A percentile compares a stretch with the other conserved stretches of the same genome.
Conservation (phyloP, 2,113 vertebrate genomes). For the Eublepharis macularius region DNA sequence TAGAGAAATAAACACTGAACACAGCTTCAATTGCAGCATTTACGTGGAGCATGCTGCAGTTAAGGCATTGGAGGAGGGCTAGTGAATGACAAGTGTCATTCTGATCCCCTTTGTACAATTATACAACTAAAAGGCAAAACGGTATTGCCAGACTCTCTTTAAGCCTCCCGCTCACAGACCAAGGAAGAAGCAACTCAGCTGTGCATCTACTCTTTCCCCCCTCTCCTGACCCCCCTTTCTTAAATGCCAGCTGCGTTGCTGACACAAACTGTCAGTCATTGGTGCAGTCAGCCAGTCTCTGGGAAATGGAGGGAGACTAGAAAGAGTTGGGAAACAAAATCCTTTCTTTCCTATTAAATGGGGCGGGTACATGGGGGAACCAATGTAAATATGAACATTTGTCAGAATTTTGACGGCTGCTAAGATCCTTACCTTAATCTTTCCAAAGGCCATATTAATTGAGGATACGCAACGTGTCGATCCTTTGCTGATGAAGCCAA, state of each 20-base stretch:
- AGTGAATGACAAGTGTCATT: neutral
- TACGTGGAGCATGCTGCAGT: neutral
- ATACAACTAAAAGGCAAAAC: neutral
- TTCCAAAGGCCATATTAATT: neutral
- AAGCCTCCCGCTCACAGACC: neutral
- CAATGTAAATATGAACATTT: neutral
- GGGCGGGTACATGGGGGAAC: neutral
- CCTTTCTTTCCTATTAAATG: conserved; percentile 14
- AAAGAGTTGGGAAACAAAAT: neutral
- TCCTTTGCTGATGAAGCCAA: neutral
- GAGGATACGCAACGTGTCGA: neutral
- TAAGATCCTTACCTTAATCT: conserved; percentile 18
- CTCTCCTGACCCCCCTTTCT: neutral
- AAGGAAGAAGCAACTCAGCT: neutral
- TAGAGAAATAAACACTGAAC: neutral
- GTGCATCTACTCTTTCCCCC: neutral
- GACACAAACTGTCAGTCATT: neutral
- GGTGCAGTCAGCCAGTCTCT: neutral
- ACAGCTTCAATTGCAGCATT: neutral
- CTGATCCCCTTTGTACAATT: neutral
- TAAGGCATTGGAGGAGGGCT: neutral
- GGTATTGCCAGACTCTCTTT: neutral
- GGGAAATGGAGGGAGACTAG: neutral
- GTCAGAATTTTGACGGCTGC: conserved; percentile 4
- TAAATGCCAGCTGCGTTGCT: neutral